Base-by-base conservation (phyloP, 1,140 invertebrate genomes). In the Neodiprion pinetum region DNA sequence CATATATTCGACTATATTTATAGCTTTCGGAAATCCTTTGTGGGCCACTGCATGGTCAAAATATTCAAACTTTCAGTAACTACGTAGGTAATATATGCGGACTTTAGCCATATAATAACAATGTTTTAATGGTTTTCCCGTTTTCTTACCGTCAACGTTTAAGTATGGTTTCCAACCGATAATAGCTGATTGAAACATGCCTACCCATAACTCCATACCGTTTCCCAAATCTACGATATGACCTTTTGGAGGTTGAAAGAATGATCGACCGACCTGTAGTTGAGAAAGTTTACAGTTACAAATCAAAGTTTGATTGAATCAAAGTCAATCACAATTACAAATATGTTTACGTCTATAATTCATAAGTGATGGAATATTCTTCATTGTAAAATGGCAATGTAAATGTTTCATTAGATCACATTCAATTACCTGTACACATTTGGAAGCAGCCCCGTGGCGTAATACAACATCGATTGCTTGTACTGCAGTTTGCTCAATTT, bases 381-480 rank as follows among this genome's bases (percentile, higher is more conserved):
- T 40, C 28, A 5, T 40, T 40, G 28, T 5, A 10, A n/a, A 75
- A 28, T n/a, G 14, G 48, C 23, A 23, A 72, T 49, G 69, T 47
- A 11, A 74, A 74, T 28, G 14, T 72, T 8, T 73, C 8, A 14
- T 17, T 23, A 3, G n/a, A 72, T 11, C 9, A 61, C 5, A 61
- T 61, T 61, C 9, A 61, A 17, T 61, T 17, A 61, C 53, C 53
- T 61, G 53, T 69, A 21, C 53, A 23, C 47, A 74, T 40, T 61
- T 70, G 73, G 28, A 23, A 48, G 77, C 71, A 10, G 86, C 75
- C 23, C 84, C 90, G 78, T 93, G 92, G 72, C 93, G 89, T 76
- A 98, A 89, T 66, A 97, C 93, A 1, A 98, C 92, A 85, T 98
- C 96, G 1, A 98, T 82, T 70, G 93, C 95, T 86, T 95, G 94